phyloP scores from a whole-genome alignment of 2,888 invertebrate genomes.

The Uropetala carovei region DNA sequence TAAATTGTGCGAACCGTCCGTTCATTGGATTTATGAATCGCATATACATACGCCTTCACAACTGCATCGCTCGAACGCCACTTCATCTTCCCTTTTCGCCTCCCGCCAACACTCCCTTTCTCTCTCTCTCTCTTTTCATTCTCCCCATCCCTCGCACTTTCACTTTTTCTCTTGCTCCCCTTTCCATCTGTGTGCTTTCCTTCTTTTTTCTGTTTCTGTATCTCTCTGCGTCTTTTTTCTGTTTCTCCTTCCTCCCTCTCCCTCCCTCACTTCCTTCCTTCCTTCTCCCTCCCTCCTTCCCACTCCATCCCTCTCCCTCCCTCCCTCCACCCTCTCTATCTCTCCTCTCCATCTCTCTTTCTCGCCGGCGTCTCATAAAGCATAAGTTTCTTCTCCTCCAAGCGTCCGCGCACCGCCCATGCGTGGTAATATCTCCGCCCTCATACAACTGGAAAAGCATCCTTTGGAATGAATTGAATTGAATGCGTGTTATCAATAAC shows the following conservation, averaged over 20 bases:
- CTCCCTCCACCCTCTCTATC: neutral
- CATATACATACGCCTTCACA: conserved; percentile 16
- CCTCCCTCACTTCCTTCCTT: neutral
- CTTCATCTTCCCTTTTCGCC: neutral
- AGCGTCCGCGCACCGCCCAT: neutral
- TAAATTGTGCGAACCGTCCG: conserved; percentile 16
- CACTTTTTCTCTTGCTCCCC: neutral
- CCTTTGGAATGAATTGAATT: conserved; percentile 3
- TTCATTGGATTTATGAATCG: conserved; percentile 18
- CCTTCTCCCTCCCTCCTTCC: too few relatives aligned
- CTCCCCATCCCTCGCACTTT: neutral
- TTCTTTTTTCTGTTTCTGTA: too few relatives aligned
- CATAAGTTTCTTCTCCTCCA: neutral
- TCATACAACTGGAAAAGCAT: neutral
- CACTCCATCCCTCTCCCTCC: neutral
- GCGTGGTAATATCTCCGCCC: neutral
- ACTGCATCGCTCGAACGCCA: neutral
- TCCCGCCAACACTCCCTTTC: neutral
- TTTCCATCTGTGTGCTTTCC: neutral
- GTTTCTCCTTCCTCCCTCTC: neutral
- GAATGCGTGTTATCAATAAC: conserved; percentile 12
- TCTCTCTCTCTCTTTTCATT: neutral
- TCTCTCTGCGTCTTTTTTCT: neutral
- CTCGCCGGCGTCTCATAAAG: neutral
- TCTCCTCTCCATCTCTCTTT: neutral